Conservation (phyloP, 2,797 vertebrate species). For the Bovichtus variegatus region DNA sequence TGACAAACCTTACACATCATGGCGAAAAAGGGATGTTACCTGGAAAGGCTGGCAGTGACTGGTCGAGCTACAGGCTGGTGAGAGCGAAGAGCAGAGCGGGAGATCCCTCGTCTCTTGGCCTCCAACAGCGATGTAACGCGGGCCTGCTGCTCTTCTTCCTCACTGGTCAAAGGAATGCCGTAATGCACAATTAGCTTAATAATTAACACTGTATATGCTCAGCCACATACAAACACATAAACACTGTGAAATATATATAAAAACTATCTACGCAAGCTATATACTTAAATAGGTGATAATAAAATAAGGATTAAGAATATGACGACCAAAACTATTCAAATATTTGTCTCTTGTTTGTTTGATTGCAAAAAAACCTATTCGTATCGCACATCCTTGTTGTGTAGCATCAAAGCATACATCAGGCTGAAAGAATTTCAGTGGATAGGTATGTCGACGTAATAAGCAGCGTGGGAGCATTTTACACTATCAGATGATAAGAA, state of each 20-base stretch:
- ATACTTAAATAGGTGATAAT: not conserved
- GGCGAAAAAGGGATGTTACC: conserved; percentile 78
- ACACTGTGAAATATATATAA: not conserved
- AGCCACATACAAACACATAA: not conserved
- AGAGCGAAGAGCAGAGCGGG: conserved; percentile 94
- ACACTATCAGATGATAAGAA: not conserved
- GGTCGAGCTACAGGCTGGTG: conserved; percentile 97
- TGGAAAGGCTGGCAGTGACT: conserved; percentile 88
- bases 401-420: too few relatives aligned
- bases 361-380: too few relatives aligned
- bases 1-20: not conserved
- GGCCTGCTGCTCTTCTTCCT: conserved; percentile 80
- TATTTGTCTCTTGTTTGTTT: too few relatives aligned
- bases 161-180: conserved; percentile 67
- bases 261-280: too few relatives aligned
- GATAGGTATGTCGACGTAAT: too few relatives aligned
- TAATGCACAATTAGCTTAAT: not conserved
- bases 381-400: not conserved
- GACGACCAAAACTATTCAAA: not conserved
- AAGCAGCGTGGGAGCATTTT: not conserved
- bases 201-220: not conserved
- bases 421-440: too few relatives aligned
- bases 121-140: conserved; percentile 87
- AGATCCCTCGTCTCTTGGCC: conserved; percentile 91
- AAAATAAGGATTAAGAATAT: not conserved